A percentile compares a stretch with the other conserved stretches of the same genome.
phyloP scores from a whole-genome alignment of 2,113 vertebrate species.

The Desmodus rotundus region DNA sequence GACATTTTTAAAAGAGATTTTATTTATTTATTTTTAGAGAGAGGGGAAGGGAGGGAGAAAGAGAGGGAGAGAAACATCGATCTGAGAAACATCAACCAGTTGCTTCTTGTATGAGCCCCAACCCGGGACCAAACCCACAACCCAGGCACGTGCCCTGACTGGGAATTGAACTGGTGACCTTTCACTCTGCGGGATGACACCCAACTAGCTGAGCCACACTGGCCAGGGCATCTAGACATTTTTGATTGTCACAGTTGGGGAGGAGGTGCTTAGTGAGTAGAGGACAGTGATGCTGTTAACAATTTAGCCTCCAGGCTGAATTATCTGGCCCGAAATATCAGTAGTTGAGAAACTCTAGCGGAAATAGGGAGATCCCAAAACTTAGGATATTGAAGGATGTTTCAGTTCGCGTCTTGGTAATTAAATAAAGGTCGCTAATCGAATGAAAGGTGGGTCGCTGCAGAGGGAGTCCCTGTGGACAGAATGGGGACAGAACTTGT shows the following conservation, averaged over 20 bases:
- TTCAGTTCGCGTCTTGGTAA: not conserved
- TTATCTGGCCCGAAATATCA: not conserved
- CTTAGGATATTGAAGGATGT: not conserved
- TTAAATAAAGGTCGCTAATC: not conserved
- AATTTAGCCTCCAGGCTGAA: not conserved
- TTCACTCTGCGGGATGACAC: too few relatives aligned
- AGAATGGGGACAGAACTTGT: slow-evolving; percentile 11
- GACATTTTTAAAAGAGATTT: too few relatives aligned
- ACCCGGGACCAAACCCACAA: too few relatives aligned
- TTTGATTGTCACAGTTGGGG: not conserved
- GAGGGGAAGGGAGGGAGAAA: too few relatives aligned
- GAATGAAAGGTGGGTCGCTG: not conserved
- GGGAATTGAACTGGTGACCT: too few relatives aligned
- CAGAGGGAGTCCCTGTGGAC: not conserved
- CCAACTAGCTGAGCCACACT: too few relatives aligned
- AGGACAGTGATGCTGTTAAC: not conserved
- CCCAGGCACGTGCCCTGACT: too few relatives aligned
- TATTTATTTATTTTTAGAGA: too few relatives aligned
- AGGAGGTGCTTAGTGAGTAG: not conserved
- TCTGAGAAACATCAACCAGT: too few relatives aligned
- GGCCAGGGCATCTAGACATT: not conserved
- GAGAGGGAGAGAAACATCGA: too few relatives aligned
- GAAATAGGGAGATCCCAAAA: not conserved
- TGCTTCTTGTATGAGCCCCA: too few relatives aligned
- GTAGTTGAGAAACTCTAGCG: not conserved